Evolutionary conservation across 2,797 vertebrate genomes (phyloP).

Genomic region (Toxotes lorentzi): DNA sequence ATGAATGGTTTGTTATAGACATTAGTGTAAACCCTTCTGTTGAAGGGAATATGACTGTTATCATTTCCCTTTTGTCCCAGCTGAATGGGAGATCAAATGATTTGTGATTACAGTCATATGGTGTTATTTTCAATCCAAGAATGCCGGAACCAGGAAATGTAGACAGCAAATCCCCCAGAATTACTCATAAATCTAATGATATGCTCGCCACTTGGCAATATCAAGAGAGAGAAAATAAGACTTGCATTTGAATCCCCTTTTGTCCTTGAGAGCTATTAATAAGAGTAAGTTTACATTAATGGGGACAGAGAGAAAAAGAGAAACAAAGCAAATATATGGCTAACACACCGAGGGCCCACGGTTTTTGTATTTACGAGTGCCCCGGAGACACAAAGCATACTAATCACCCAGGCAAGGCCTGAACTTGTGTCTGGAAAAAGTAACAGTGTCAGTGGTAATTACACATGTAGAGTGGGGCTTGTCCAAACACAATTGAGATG

Average conservation of each 20-base stretch:
- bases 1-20: conserved; percentile 73
- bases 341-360: conserved; percentile 62
- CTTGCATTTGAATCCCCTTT: conserved; percentile 70
- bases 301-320: conserved; percentile 65
- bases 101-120: conserved; percentile 76
- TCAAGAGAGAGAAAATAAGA: conserved; percentile 75
- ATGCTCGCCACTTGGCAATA: conserved; percentile 75
- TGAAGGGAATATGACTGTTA: conserved; percentile 63
- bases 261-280: conserved; percentile 85
- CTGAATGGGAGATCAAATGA: conserved; percentile 80
- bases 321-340: conserved; percentile 81
- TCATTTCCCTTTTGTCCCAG: conserved; percentile 78
- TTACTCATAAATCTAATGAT: conserved; percentile 84
- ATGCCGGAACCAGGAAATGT: conserved; percentile 76
- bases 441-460: conserved; percentile 84
- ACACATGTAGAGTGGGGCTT: conserved; percentile 80
- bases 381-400: conserved; percentile 77
- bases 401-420: conserved; percentile 76
- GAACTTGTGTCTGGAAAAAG: conserved; percentile 79
- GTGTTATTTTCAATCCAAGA: conserved; percentile 71
- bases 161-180: conserved; percentile 77
- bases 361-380: conserved; percentile 79
- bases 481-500: conserved; percentile 86
- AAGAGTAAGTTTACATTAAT: conserved; percentile 77
- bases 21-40: conserved; percentile 75